Evolutionary conservation across 2,113 vertebrate species (phyloP), one percentile per base, ranked within the genome.

Genomic region (Bubo bubo): DNA sequence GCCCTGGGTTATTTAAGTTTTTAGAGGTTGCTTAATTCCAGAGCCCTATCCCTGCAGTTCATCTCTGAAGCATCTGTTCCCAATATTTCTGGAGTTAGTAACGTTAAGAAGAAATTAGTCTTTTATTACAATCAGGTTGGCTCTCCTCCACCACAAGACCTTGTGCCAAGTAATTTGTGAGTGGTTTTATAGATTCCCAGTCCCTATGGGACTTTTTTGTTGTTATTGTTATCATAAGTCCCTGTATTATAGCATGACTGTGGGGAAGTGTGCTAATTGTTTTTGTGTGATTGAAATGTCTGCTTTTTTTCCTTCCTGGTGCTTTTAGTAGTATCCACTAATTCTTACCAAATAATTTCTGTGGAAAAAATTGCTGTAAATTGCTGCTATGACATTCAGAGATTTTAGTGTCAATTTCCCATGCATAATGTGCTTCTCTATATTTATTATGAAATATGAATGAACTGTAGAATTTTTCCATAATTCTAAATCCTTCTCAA

Each of bases 81-180:
- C 5, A 91, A 14, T 93, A 91, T 88, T 97, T 80, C 49, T 73
- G n/a, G 59, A 90, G 34, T 92, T 86, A 91, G 59, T 32, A 89
- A 53, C 0, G 2, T 50, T 68, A 79, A 80, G 58, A 80, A 84
- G 72, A 96, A 97, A 92, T 95, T 39, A 93, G 79, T 81, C 55
- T 79, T 93, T 80, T 77, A 90, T 93, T 80, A 47, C 56, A 49
- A 24, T 62, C 37, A 75, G 14, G 27, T 79, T 97, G 94, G 77
- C 85, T 95, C n/a, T 94, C 11, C 58, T 97, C 90, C 64, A 92
- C 73, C n/a, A 50, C 43, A 24, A 62, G 67, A 86, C 79, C 32
- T 63, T 76, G 16, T 96, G 91, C 94, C 97, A 97, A 95, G 62
- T 64, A 87, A 88, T 95, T 94, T 95, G 50, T 70, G 70, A 95